A percentile compares a stretch with the other conserved stretches of the same genome.
Evolutionary conservation across 1,140 invertebrate genomes (phyloP).

Genomic region (Lepidurus apus): DNA sequence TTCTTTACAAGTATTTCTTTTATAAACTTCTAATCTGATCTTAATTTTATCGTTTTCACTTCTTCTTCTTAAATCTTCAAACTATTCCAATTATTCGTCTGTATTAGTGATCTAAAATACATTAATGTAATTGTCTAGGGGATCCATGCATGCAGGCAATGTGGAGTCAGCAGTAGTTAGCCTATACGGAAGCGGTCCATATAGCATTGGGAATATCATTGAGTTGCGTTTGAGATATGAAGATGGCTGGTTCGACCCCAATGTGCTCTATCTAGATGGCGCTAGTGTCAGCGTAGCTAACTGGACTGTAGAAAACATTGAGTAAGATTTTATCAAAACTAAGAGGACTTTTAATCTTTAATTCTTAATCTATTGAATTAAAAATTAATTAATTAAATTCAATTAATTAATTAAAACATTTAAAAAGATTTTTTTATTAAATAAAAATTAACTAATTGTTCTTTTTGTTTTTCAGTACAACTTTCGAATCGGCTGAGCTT

Average conservation of each 20-base stretch:
- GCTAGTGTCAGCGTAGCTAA: constrained; percentile 27
- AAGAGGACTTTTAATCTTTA: too few relatives aligned
- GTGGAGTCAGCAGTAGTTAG: constrained; percentile 23
- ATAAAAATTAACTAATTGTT: too few relatives aligned
- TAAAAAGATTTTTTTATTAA: too few relatives aligned
- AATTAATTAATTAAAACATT: too few relatives aligned
- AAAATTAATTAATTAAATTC: too few relatives aligned
- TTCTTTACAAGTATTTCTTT: constrained; percentile 27
- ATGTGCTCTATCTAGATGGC: constrained; percentile 22
- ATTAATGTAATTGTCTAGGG: background rate
- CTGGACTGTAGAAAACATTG: constrained; percentile 21
- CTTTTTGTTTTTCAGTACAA: background rate
- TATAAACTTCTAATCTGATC: background rate
- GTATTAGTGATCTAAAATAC: too few relatives aligned
- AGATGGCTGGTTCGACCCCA: background rate
- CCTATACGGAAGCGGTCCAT: constrained; percentile 16
- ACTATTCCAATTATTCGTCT: background rate
- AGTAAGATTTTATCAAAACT: constrained; percentile 24
- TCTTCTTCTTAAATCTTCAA: background rate
- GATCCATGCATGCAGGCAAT: constrained; percentile 15
- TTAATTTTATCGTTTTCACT: background rate
- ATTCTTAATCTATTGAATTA: too few relatives aligned
- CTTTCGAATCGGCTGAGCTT: background rate
- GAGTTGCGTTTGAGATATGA: constrained; percentile 28
- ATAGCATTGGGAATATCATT: constrained; percentile 27